phyloP scores from a whole-genome alignment of 1,140 invertebrate genomes.

The Archivesica marissinica region DNA sequence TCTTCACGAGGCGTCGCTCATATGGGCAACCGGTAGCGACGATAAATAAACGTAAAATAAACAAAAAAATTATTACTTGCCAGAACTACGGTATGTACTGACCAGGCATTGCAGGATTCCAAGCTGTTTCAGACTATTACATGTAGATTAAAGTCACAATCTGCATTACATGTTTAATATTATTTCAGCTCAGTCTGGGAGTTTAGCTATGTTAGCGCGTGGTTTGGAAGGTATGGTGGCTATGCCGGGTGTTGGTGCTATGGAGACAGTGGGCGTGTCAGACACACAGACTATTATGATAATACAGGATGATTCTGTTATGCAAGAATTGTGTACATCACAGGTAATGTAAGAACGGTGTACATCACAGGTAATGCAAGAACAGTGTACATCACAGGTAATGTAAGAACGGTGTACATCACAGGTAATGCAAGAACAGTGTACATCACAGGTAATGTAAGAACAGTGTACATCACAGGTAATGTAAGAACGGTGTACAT shows the following conservation, averaged over 20 bases:
- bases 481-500: neutral
- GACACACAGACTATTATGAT: conserved; percentile 82
- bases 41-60: too few species aligned
- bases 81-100: too few species aligned
- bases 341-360: conserved; percentile 22
- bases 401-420: too few species aligned
- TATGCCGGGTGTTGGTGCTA: conserved; percentile 79
- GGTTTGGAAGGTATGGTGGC: conserved; percentile 47
- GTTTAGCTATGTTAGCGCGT: conserved; percentile 19
- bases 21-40: too few species aligned
- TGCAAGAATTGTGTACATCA: conserved; percentile 8
- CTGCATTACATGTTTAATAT: neutral
- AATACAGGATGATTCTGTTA: conserved; percentile 78
- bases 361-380: too few species aligned
- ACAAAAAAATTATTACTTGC: too few species aligned
- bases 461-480: neutral
- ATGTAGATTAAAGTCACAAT: too few species aligned
- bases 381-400: too few species aligned
- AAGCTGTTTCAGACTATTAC: too few species aligned
- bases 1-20: too few species aligned
- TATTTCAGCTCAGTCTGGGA: conserved; percentile 9
- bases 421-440: neutral
- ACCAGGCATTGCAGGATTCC: too few species aligned
- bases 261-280: conserved; percentile 78
- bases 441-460: too few species aligned